Evolutionary conservation across 2,113 vertebrate species (phyloP).

Genomic region (Corythornis vintsioides): DNA sequence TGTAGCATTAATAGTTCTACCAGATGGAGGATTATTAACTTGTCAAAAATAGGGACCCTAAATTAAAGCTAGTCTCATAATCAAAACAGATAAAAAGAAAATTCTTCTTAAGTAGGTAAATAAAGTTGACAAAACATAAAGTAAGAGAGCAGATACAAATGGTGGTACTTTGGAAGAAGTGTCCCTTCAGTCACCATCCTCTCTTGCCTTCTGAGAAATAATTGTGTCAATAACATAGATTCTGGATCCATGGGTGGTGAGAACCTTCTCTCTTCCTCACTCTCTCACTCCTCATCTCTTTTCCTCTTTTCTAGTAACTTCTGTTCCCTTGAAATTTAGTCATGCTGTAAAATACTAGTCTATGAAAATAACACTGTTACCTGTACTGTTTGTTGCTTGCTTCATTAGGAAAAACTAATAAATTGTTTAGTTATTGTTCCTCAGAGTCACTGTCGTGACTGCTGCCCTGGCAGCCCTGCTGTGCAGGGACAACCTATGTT

Average conservation of each 20-base stretch:
- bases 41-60: not conserved
- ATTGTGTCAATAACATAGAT: not conserved
- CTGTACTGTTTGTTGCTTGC: no score
- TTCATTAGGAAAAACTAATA: no score
- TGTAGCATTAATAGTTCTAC: not conserved
- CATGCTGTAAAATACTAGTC: no score
- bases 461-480: no score
- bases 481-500: no score
- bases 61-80: not conserved
- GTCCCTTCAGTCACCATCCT: not conserved
- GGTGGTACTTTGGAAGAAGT: not conserved
- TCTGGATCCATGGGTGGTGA: not conserved
- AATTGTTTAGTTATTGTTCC: no score
- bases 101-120: not conserved
- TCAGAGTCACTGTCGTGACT: no score
- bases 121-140: not conserved
- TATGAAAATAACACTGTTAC: no score
- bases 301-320: no score
- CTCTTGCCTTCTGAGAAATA: not conserved
- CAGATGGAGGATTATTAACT: constrained; percentile 29
- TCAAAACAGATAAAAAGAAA: not conserved
- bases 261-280: no score
- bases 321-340: no score
- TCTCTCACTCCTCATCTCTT: no score
- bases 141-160: not conserved